Evolutionary conservation across 2,113 vertebrate genomes (phyloP).

Genomic region (Hemiscyllium ocellatum): DNA sequence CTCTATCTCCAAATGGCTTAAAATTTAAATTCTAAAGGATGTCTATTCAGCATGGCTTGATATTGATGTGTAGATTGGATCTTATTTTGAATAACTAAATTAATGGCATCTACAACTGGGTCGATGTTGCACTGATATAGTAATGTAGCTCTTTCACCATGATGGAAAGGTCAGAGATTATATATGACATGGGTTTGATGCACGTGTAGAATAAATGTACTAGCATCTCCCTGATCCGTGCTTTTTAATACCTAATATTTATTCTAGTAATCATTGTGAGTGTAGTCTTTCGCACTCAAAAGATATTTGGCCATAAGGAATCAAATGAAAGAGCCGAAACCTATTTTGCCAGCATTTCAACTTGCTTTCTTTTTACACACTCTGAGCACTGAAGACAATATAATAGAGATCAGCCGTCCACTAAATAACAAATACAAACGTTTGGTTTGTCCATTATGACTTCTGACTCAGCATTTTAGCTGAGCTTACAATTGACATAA

Average conservation of each 20-base stretch:
- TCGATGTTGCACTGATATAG: neutral
- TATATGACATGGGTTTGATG: neutral
- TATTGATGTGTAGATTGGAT: neutral
- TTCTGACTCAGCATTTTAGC: neutral
- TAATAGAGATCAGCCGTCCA: neutral
- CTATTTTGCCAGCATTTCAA: neutral
- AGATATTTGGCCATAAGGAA: neutral
- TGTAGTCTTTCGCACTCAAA: neutral
- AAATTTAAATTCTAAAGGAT: neutral
- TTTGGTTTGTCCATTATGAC: neutral
- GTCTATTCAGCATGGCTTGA: neutral
- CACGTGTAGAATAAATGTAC: neutral
- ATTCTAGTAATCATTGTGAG: neutral
- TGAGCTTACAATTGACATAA: neutral
- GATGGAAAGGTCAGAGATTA: neutral
- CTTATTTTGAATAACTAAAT: neutral
- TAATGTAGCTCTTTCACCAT: neutral
- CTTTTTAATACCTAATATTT: neutral
- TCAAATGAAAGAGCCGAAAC: neutral
- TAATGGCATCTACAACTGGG: neutral
- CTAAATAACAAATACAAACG: neutral
- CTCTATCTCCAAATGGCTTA: neutral
- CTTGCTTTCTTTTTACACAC: neutral
- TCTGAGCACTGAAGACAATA: conserved; percentile 25
- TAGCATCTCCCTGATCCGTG: neutral